Evolutionary conservation across 1,140 invertebrate species (phyloP).

Genomic region (Sarcophaga bullata): DNA sequence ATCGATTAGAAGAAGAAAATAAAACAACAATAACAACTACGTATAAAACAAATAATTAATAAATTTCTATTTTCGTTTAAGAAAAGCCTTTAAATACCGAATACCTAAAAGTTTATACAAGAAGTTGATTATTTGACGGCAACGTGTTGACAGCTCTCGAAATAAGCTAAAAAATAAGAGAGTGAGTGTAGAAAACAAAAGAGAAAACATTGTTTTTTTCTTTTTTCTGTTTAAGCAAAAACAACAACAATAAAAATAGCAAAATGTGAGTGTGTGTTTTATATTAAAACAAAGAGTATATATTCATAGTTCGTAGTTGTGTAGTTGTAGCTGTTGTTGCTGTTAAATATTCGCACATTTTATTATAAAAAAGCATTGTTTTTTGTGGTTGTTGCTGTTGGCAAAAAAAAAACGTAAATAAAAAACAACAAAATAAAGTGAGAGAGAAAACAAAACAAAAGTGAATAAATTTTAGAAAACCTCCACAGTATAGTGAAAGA

Average conservation of each 20-base stretch:
- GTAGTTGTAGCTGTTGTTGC: background rate
- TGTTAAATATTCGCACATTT: background rate
- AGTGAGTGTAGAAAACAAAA: background rate
- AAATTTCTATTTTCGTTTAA: background rate
- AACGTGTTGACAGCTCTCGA: background rate
- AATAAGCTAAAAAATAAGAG: background rate
- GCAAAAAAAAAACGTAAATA: background rate
- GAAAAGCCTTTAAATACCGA: slow-evolving; percentile 13
- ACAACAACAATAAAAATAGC: background rate
- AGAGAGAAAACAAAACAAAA: background rate
- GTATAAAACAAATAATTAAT: too few species aligned
- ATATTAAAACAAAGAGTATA: background rate
- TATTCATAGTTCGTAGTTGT: too few species aligned
- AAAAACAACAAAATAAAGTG: background rate
- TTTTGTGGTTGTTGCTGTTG: background rate
- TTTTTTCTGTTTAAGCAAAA: background rate
- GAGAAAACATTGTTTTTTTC: background rate
- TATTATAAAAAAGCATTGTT: background rate
- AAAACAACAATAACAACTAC: too few species aligned
- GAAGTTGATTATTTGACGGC: slow-evolving; percentile 1
- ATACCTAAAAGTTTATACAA: background rate
- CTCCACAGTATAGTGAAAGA: background rate
- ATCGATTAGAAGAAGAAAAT: background rate
- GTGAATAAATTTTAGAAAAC: too few species aligned
- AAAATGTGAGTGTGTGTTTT: background rate